Percentiles rank a stretch among this genome's conserved stretches.
Evolutionary conservation across 2,797 vertebrate genomes (phyloP).

Genomic region (Agapornis canus): DNA sequence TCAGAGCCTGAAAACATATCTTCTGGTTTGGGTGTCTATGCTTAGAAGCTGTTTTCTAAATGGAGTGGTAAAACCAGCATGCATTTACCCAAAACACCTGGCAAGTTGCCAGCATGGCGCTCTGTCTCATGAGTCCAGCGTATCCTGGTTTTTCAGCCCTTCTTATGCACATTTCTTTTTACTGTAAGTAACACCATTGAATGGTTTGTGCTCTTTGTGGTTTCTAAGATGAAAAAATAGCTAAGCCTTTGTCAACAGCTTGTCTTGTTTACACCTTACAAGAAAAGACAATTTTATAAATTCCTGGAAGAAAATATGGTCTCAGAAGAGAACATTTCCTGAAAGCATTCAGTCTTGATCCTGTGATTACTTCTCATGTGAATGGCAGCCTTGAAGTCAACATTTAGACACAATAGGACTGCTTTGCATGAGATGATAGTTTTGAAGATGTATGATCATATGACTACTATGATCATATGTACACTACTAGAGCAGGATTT

Average conservation of each 20-base stretch:
- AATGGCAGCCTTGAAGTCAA: neutral
- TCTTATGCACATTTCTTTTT: neutral
- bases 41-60: neutral
- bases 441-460: neutral
- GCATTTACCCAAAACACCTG: neutral
- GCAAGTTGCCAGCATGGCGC: accelerated
- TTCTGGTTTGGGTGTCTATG: neutral
- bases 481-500: neutral
- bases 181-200: neutral
- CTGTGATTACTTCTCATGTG: neutral
- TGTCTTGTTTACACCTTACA: neutral
- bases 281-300: neutral
- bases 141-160: neutral
- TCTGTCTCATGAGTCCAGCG: neutral
- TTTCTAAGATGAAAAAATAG: neutral
- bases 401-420: neutral
- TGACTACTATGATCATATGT: neutral
- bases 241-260: neutral
- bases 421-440: neutral
- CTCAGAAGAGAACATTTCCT: neutral
- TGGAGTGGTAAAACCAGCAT: neutral
- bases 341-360: neutral
- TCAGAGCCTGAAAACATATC: neutral
- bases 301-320: neutral
- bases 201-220: neutral